Conservation (phyloP, 2,888 invertebrate genomes). For the Machimus rusticus region DNA sequence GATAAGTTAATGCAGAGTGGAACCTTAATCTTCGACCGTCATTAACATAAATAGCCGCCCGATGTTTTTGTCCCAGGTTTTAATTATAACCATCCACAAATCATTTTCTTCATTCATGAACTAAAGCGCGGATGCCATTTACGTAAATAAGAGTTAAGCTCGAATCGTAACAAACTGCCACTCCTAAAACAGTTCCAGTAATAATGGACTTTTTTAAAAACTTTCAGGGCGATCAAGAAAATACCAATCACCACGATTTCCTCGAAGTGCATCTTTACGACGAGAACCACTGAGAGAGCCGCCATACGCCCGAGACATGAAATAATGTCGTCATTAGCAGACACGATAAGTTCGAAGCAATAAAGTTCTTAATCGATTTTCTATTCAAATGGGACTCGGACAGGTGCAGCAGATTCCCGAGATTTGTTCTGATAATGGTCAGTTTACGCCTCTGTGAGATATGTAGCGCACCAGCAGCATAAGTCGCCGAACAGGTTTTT, state of each 20-base stretch:
- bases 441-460: conserved; percentile 17
- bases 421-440: conserved; percentile 3
- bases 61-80: background rate
- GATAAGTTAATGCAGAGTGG: background rate
- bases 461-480: background rate
- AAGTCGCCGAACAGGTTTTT: conserved; percentile 23
- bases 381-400: background rate
- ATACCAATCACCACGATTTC: background rate
- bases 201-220: background rate
- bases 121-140: background rate
- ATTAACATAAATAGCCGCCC: background rate
- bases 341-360: background rate
- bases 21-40: background rate
- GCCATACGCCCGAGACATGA: background rate
- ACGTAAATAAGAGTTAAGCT: background rate
- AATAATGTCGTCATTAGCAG: background rate
- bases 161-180: background rate
- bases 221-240: background rate
- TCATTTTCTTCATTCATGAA: background rate
- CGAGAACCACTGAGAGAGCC: background rate
- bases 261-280: background rate
- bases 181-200: background rate
- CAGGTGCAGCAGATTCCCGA: background rate
- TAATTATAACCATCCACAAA: background rate
- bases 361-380: conserved; percentile 9